Evolutionary conservation across 2,888 invertebrate genomes (phyloP), one percentile per base, ranked within the genome.

Genomic region (Stenodera caucasica): DNA sequence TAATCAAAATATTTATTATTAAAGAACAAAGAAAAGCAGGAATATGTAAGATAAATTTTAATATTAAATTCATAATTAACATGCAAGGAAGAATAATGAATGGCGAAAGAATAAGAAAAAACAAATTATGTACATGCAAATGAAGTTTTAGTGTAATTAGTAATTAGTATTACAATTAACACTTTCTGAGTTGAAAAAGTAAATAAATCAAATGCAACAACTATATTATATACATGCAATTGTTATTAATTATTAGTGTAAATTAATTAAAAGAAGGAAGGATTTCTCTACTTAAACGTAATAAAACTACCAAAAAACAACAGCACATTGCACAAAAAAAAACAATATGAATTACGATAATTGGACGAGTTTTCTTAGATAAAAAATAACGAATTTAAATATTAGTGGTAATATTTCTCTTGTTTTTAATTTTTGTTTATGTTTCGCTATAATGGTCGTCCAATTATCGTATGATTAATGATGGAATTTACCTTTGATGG

Each of bases 401-500:
- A n/a, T n/a, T n/a, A n/a, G n/a, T n/a, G n/a, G n/a, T n/a, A n/a
- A n/a, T n/a, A n/a, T n/a, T n/a, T n/a, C n/a, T n/a, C n/a, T n/a
- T n/a, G n/a, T n/a, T n/a, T n/a, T n/a, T n/a, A n/a, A n/a, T n/a
- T n/a, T n/a, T n/a, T n/a, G n/a, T n/a, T n/a, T n/a, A n/a, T n/a
- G n/a, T n/a, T n/a, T n/a, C n/a, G n/a, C n/a, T n/a, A 4, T 26
- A 26, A 26, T 26, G 3, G n/a, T 45, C 23, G 23, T 23, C 15
- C 30, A 57, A 55, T 53, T 33, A 53, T 57, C 52, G 49, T 56
- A 49, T 14, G 45, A 21, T 32, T 58, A 49, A 45, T 53, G 49
- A 32, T 30, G 53, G 21, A 23, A 45, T 21, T 72, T 82, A 84
- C 85, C 83, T 84, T 84, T 67, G 80, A 72, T 49, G 81, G 80